Evolutionary conservation across 37 sponge, comb jelly and placozoan species (phyloP).

Genomic region (Haliclona indistincta): DNA sequence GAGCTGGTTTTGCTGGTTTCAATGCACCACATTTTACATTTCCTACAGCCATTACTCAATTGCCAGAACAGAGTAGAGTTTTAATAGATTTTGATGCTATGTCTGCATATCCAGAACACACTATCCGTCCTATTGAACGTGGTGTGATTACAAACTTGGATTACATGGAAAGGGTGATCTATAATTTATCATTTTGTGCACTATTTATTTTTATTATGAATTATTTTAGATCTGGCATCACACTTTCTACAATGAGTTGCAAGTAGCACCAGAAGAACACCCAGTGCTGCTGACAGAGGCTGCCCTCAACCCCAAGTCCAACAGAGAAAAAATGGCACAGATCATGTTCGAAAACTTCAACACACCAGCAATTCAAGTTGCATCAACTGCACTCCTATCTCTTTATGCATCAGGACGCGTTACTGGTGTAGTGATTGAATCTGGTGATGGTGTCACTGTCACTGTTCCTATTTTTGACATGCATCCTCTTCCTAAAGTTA

Average conservation of each 20-base stretch:
- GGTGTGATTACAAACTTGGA: constrained; percentile 99
- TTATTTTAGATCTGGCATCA: constrained; percentile 98
- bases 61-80: no score
- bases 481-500: no score
- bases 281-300: constrained; percentile 99
- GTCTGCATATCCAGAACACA: no score
- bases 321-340: constrained; percentile 99
- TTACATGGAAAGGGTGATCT: constrained; percentile 99
- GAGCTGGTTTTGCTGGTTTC: constrained; percentile 99
- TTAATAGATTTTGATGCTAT: no score
- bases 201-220: neutral
- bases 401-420: constrained; percentile 99
- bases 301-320: constrained; percentile 99
- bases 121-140: constrained; percentile 99
- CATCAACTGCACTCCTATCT: constrained; percentile 98
- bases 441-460: constrained; percentile 99
- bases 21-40: constrained; percentile 99
- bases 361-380: constrained; percentile 99
- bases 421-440: constrained; percentile 99
- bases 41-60: constrained; percentile 97
- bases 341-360: constrained; percentile 99
- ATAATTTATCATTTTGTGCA: no score
- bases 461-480: constrained; percentile 99
- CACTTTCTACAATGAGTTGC: constrained; percentile 99
- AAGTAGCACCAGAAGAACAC: constrained; percentile 99